Percentiles rank a stretch among this genome's conserved stretches.
Conservation (phyloP, 2,797 vertebrate species). For the Cynodonichthys magdalenae region DNA sequence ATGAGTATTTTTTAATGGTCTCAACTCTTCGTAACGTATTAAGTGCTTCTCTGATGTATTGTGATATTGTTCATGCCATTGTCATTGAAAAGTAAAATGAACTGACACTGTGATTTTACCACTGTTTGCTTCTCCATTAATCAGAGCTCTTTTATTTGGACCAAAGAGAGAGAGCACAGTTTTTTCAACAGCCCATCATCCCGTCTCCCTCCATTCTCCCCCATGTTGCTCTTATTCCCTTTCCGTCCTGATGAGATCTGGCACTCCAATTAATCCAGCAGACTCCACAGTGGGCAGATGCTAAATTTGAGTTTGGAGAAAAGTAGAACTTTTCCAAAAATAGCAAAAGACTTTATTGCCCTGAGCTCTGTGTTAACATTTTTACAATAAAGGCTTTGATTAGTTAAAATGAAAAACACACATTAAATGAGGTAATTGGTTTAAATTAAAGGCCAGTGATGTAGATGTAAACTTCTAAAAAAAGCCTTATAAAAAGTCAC, state of each 20-base stretch:
- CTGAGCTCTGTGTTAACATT: neutral
- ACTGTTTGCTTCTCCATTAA: neutral
- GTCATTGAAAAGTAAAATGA: neutral
- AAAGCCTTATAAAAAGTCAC: neutral
- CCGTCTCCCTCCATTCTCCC: conserved; percentile 11
- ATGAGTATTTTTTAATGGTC: conserved; percentile 16
- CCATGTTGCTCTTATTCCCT: conserved; percentile 47
- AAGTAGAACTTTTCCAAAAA: conserved; percentile 60
- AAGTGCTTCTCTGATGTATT: neutral
- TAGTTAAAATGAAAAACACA: conserved; percentile 2
- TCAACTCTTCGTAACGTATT: neutral
- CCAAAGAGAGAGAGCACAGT: neutral
- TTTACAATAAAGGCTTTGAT: conserved; percentile 2
- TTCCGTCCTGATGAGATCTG: conserved; percentile 64
- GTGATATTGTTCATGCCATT: neutral
- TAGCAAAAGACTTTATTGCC: conserved; percentile 20
- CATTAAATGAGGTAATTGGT: neutral
- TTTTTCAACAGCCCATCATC: conserved; percentile 15
- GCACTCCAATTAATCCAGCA: conserved; percentile 65
- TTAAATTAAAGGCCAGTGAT: neutral
- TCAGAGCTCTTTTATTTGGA: conserved; percentile 3
- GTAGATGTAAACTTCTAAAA: no score
- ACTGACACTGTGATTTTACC: neutral
- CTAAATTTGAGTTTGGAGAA: conserved; percentile 61
- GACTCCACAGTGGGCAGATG: conserved; percentile 57